phyloP scores from a whole-genome alignment of 92 coral and sea anemone species.

The Scolanthus callimorphus region DNA sequence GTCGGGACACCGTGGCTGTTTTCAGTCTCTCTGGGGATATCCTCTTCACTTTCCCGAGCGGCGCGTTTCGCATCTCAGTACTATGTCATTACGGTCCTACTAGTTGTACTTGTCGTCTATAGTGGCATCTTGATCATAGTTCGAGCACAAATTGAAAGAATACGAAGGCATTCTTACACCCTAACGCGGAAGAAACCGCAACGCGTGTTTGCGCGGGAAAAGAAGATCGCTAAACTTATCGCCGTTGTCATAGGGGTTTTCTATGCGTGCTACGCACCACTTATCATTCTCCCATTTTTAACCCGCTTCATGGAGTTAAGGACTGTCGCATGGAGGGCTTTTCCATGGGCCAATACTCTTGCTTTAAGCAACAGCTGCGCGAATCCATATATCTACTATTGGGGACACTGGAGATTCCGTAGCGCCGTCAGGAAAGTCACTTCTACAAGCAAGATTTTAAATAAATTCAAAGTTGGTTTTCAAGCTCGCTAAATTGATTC shows the following conservation, averaged over 20 bases:
- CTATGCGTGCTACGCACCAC: constrained; percentile 61
- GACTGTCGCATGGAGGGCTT: constrained; percentile 40
- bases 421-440: constrained; percentile 34
- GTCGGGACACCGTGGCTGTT: constrained; percentile 57
- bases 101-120: constrained; percentile 42
- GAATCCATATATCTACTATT: constrained; percentile 78
- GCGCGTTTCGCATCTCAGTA: constrained; percentile 61
- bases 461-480: background rate
- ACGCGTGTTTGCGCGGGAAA: constrained; percentile 52
- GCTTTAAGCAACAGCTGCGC: constrained; percentile 65
- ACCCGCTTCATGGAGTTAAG: constrained; percentile 16
- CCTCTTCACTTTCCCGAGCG: constrained; percentile 45
- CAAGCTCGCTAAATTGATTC: no score
- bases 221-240: constrained; percentile 49
- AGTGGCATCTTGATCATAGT: constrained; percentile 49
- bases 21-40: constrained; percentile 53
- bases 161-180: constrained; percentile 13
- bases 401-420: constrained; percentile 73
- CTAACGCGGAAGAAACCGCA: constrained; percentile 3
- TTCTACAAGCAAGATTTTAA: constrained; percentile 2
- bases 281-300: constrained; percentile 60
- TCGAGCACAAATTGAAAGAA: constrained; percentile 34
- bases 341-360: constrained; percentile 76
- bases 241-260: constrained; percentile 72
- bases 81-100: constrained; percentile 49